phyloP scores from a whole-genome alignment of 2,888 invertebrate species.

The Sesia apiformis region DNA sequence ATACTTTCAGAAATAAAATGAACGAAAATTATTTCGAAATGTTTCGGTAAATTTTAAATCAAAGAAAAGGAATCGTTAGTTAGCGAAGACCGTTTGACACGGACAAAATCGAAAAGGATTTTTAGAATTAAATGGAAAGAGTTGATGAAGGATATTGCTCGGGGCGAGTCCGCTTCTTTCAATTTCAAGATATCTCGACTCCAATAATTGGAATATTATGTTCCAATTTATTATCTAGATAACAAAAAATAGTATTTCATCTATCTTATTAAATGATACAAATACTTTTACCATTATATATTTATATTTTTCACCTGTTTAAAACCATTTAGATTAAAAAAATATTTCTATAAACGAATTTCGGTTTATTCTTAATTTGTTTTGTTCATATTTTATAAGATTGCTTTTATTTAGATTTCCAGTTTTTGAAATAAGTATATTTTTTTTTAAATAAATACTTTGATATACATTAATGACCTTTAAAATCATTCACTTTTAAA shows the following conservation, averaged over 20 bases:
- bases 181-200: slow-evolving; percentile 43
- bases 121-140: slow-evolving; percentile 46
- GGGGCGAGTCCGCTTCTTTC: slow-evolving; percentile 40
- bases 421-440: not conserved
- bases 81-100: not conserved
- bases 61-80: not conserved
- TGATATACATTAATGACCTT: no score
- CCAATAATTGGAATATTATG: slow-evolving; percentile 61
- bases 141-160: slow-evolving; percentile 53
- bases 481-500: no score
- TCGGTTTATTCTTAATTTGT: no score
- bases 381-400: no score
- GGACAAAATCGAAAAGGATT: slow-evolving; percentile 20
- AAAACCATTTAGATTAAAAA: no score
- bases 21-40: not conserved
- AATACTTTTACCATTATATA: no score
- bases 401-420: no score
- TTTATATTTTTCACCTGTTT: no score
- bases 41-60: not conserved
- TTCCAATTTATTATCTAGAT: slow-evolving; percentile 24
- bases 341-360: no score
- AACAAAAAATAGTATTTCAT: not conserved
- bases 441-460: not conserved
- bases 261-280: no score
- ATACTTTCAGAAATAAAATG: slow-evolving; percentile 1